A percentile compares a stretch with the other conserved stretches of the same genome.
phyloP scores from a whole-genome alignment of 2,888 invertebrate genomes.

The Gasteruption jaculator region DNA sequence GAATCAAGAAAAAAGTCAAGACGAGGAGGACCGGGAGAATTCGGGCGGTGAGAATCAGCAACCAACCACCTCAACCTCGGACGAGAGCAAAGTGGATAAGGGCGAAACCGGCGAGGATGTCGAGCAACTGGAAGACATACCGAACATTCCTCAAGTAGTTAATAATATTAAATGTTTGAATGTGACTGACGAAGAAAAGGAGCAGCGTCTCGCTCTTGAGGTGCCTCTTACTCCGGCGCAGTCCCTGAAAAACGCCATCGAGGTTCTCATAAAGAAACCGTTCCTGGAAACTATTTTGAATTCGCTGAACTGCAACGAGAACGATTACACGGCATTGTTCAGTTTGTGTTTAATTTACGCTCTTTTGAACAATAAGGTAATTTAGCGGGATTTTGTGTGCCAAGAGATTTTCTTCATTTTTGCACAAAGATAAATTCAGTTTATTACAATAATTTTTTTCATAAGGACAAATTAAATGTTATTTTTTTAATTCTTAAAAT shows the following conservation, averaged over 20 bases:
- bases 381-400: no score
- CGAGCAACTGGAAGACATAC: constrained; percentile 9
- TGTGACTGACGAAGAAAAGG: constrained; percentile 92
- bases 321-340: constrained; percentile 91
- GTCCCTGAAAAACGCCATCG: constrained; percentile 29
- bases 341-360: constrained; percentile 89
- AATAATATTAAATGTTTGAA: constrained; percentile 59
- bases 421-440: no score
- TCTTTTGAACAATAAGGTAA: constrained; percentile 89
- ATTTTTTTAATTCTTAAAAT: background rate
- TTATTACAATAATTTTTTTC: no score
- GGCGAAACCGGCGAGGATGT: no score
- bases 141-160: no score
- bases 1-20: constrained; percentile 1
- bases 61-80: no score
- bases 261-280: constrained; percentile 62
- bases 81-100: no score
- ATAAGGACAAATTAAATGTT: constrained; percentile 2
- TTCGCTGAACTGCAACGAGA: constrained; percentile 83
- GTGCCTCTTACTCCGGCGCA: constrained; percentile 31
- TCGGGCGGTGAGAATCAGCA: background rate
- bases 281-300: constrained; percentile 87
- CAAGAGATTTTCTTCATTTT: no score
- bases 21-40: constrained; percentile 15
- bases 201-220: constrained; percentile 55